Evolutionary conservation across 2,888 invertebrate species (phyloP).

Genomic region (Plusia festucae): DNA sequence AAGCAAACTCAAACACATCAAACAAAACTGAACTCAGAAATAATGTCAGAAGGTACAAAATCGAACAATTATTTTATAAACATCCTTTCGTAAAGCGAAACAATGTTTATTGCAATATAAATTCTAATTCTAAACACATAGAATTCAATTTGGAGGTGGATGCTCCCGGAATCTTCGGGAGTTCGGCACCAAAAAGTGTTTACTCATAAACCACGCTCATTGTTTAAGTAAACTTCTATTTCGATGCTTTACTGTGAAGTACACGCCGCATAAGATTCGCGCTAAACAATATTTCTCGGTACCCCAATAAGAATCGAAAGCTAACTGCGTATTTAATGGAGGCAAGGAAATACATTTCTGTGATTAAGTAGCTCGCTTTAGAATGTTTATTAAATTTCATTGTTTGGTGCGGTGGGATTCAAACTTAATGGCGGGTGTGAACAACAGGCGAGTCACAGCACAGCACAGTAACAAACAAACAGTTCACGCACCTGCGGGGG

Average conservation of each 20-base stretch:
- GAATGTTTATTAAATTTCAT: constrained; percentile 16
- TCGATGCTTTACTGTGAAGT: constrained; percentile 83
- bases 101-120: constrained; percentile 48
- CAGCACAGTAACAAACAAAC: too few relatives aligned
- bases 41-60: constrained; percentile 46
- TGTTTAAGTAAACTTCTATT: constrained; percentile 88
- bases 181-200: constrained; percentile 79
- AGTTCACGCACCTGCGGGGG: too few relatives aligned
- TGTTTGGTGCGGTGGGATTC: too few relatives aligned
- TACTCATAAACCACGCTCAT: constrained; percentile 87
- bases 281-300: constrained; percentile 79
- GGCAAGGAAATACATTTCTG: constrained; percentile 20
- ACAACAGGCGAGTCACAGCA: too few relatives aligned
- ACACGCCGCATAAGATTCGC: constrained; percentile 70
- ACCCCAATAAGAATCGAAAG: constrained; percentile 70
- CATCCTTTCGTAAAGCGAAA: constrained; percentile 51
- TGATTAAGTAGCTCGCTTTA: constrained; percentile 1
- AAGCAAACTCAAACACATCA: constrained; percentile 40
- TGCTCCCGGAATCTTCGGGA: constrained; percentile 69
- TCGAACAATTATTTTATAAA: constrained; percentile 57
- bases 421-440: too few relatives aligned
- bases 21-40: constrained; percentile 61
- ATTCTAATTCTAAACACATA: constrained; percentile 60
- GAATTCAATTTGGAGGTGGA: constrained; percentile 62
- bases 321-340: constrained; percentile 70